Evolutionary conservation across 2,113 vertebrate genomes (phyloP).

Genomic region (Hyperopisus bebe): DNA sequence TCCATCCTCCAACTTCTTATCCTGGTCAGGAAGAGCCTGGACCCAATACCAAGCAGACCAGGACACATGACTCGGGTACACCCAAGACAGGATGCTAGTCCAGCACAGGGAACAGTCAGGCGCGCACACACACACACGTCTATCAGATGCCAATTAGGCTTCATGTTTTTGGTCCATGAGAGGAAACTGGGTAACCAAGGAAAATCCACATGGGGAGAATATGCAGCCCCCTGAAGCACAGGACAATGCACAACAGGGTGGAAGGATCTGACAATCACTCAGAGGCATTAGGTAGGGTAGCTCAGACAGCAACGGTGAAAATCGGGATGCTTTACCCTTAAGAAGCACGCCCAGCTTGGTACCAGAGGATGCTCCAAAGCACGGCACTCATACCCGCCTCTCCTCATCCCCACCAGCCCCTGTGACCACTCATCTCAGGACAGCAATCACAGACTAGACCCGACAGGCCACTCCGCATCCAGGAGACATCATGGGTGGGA

Average conservation of each 20-base stretch:
- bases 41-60: not conserved
- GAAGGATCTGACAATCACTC: not conserved
- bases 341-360: not conserved
- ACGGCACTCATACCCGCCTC: not conserved
- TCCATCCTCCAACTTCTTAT: not conserved
- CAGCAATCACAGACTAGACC: not conserved
- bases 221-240: not conserved
- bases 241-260: not conserved
- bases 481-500: not conserved
- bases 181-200: not conserved
- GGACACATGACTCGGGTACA: not conserved
- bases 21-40: not conserved
- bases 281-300: not conserved
- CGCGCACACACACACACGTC: not conserved
- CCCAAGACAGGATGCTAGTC: not conserved
- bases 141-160: not conserved
- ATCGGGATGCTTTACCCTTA: not conserved
- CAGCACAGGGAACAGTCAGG: not conserved
- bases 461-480: not conserved
- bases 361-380: not conserved
- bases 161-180: not conserved
- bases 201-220: not conserved
- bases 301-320: not conserved
- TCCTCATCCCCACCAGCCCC: not conserved
- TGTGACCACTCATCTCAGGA: not conserved